Percentiles rank a stretch among this genome's conserved stretches.
These are phyloP conservation scores for Julus scanicus DNA, from an alignment of 2,888 invertebrate genomes.

Conservation along the genomic window DNA sequence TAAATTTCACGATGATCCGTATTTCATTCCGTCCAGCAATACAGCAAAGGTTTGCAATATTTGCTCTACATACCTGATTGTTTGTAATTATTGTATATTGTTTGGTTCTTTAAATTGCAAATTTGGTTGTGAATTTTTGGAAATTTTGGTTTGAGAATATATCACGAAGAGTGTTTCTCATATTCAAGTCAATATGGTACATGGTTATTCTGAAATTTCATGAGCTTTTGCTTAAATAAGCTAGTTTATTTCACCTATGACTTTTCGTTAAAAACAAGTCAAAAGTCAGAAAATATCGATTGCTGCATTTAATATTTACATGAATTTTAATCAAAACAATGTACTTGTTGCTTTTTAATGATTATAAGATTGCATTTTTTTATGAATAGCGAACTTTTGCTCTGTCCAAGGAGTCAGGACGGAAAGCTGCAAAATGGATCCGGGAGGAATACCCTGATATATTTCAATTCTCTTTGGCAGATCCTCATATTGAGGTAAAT, in stretches of 20 bases:
- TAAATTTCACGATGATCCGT: conserved; percentile 93
- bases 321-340: conserved; percentile 30
- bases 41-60: conserved; percentile 68
- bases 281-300: neutral
- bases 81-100: neutral
- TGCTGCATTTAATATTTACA: conserved; percentile 16
- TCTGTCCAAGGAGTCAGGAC: conserved; percentile 85
- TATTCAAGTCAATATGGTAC: too few species aligned
- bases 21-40: conserved; percentile 80
- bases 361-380: neutral
- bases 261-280: neutral
- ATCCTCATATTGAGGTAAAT: conserved; percentile 73
- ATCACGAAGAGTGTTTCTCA: too few species aligned
- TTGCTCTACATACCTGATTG: neutral
- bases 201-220: too few species aligned
- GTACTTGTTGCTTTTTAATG: too few species aligned
- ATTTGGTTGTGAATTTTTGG: too few species aligned
- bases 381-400: conserved; percentile 74
- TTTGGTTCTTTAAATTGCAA: neutral
- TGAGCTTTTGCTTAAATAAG: too few species aligned
- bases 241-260: too few species aligned
- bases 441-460: conserved; percentile 77
- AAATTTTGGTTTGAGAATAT: too few species aligned
- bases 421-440: conserved; percentile 87
- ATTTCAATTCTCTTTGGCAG: conserved; percentile 75